Percentiles rank a stretch among this genome's conserved stretches.
These are phyloP conservation scores for Lagopus leucura DNA, from an alignment of 2,113 vertebrate species.

Conservation along the genomic window DNA sequence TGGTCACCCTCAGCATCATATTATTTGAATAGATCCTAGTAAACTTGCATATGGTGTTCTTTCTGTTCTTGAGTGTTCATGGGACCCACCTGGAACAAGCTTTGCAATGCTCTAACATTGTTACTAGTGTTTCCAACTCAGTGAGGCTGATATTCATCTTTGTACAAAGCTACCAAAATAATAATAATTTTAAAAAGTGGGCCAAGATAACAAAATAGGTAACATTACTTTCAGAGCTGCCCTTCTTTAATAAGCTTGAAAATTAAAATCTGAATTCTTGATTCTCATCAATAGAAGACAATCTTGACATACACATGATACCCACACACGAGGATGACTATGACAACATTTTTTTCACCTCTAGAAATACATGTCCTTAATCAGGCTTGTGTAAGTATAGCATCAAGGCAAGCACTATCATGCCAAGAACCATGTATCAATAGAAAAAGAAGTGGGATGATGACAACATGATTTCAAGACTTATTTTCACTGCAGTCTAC, in stretches of 20 bases:
- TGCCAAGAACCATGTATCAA: background rate
- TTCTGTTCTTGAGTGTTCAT: no score
- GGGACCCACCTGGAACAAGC: no score
- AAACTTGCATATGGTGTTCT: no score
- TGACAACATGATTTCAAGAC: background rate
- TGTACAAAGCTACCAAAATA: no score
- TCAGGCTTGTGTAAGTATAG: accelerated
- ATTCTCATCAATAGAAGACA: background rate
- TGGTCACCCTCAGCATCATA: no score
- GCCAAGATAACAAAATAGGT: no score
- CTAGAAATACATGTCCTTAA: background rate
- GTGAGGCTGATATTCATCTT: no score
- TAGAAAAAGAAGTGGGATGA: background rate
- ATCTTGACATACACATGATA: background rate
- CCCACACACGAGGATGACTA: background rate
- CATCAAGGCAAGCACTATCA: background rate
- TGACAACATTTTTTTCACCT: background rate
- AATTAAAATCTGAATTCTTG: background rate
- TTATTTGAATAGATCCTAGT: no score
- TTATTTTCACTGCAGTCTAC: background rate
- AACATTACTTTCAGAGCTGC: no score
- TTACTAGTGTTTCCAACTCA: no score
- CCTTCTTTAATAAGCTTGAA: background rate
- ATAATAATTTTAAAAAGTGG: no score
- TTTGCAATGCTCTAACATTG: no score